Percentiles rank a stretch among this genome's conserved stretches.
phyloP scores from a whole-genome alignment of 2,797 vertebrate genomes.

The Sebastes paucispinis region DNA sequence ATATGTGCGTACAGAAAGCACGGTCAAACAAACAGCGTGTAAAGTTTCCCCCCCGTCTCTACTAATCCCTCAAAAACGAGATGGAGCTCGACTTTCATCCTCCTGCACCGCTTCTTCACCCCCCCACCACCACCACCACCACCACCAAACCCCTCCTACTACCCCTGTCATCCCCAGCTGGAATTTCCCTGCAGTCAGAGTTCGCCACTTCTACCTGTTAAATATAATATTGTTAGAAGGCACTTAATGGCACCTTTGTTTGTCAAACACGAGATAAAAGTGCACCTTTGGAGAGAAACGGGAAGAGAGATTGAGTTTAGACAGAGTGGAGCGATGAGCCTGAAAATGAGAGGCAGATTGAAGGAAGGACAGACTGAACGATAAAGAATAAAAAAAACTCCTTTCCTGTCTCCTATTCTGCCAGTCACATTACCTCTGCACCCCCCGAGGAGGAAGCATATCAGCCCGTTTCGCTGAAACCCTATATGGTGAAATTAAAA shows the following conservation, averaged over 20 bases:
- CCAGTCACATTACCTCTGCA: constrained; percentile 32
- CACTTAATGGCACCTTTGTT: constrained; percentile 70
- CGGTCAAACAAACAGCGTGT: constrained; percentile 78
- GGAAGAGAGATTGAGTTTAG: neutral
- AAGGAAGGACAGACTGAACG: neutral
- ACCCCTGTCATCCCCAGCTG: constrained; percentile 53
- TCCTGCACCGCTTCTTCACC: constrained; percentile 5
- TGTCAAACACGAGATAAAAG: constrained; percentile 53
- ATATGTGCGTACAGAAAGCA: constrained; percentile 70
- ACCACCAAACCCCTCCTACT: constrained; percentile 20
- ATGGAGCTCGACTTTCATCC: constrained; percentile 66
- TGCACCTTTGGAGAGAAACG: constrained; percentile 11
- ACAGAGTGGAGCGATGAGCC: constrained; percentile 28
- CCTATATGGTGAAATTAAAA: constrained; percentile 59
- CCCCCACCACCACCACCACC: neutral
- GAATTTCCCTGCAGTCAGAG: constrained; percentile 77
- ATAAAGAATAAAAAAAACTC: neutral
- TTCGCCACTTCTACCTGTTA: constrained; percentile 67
- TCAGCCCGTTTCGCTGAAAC: constrained; percentile 46
- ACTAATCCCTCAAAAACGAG: constrained; percentile 75
- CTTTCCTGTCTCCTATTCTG: constrained; percentile 33
- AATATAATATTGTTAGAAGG: constrained; percentile 71
- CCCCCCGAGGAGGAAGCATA: constrained; percentile 43
- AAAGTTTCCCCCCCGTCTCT: constrained; percentile 75
- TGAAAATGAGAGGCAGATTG: constrained; percentile 28